Conservation (phyloP, 2,797 vertebrate species). For the Xiphorhynchus erythropygius region DNA sequence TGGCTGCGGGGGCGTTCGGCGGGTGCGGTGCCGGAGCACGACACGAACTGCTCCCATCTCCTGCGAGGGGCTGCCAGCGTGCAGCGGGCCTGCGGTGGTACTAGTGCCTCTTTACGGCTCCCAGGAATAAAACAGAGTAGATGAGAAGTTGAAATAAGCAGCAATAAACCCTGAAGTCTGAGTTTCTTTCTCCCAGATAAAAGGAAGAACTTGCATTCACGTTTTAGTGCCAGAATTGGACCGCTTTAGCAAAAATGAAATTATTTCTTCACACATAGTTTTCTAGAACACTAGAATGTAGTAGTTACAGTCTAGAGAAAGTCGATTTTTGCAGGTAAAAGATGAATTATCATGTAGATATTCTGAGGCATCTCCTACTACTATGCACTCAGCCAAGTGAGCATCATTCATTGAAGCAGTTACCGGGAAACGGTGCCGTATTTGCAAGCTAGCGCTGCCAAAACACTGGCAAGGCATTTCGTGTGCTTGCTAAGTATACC, state of each 20-base stretch:
- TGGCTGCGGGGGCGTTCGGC: not conserved
- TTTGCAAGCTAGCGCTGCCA: not conserved
- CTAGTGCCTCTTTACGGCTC: not conserved
- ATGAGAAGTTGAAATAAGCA: not conserved
- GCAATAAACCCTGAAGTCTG: not conserved
- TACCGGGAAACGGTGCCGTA: fast-evolving
- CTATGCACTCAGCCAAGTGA: not conserved
- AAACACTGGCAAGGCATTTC: not conserved
- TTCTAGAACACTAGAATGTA: not conserved
- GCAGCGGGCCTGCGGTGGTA: not conserved
- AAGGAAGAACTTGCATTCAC: not conserved
- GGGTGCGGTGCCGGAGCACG: not conserved
- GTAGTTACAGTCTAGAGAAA: not conserved
- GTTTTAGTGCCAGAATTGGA: not conserved
- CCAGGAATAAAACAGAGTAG: not conserved
- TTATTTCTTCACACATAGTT: not conserved
- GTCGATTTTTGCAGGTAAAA: not conserved
- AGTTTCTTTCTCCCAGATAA: not conserved
- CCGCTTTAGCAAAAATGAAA: not conserved
- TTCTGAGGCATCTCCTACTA: too few relatives aligned
- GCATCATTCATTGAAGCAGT: not conserved
- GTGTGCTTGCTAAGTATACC: not conserved
- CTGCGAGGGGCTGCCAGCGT: fast-evolving
- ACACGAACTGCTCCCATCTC: fast-evolving
- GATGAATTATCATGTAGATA: not conserved